Percentiles rank a stretch among this genome's conserved stretches.
These are phyloP conservation scores for Meandrusa payeni DNA, from an alignment of 2,888 invertebrate genomes.

Conservation along the genomic window DNA sequence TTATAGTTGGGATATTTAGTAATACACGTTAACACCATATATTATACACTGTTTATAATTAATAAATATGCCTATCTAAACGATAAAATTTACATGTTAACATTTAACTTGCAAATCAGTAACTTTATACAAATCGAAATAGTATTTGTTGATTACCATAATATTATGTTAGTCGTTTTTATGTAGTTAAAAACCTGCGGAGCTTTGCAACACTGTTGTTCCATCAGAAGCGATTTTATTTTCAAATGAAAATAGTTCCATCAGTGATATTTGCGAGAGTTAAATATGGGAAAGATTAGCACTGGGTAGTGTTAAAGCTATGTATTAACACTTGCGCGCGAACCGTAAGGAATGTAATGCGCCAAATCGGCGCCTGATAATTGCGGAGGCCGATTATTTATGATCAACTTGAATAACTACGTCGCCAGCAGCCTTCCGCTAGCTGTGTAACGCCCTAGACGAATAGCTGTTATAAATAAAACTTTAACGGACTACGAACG, in stretches of 20 bases:
- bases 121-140: constrained; percentile 32
- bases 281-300: constrained; percentile 21
- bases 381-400: constrained; percentile 72
- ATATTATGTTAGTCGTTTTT: constrained; percentile 22
- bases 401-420: constrained; percentile 56
- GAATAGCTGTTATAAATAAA: constrained; percentile 39
- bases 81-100: constrained; percentile 45
- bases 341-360: constrained; percentile 52
- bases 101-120: constrained; percentile 41
- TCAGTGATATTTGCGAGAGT: background rate
- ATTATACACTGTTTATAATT: constrained; percentile 38
- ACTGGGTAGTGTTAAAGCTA: constrained; percentile 21
- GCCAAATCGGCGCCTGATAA: constrained; percentile 74
- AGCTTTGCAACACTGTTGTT: constrained; percentile 6
- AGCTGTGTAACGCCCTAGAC: constrained; percentile 43
- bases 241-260: constrained; percentile 11
- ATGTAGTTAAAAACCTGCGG: constrained; percentile 13
- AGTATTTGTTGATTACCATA: constrained; percentile 23
- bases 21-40: constrained; percentile 39
- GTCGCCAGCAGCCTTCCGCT: constrained; percentile 46
- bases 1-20: constrained; percentile 34
- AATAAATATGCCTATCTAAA: constrained; percentile 40
- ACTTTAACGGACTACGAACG: constrained; percentile 27
- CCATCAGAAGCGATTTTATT: constrained; percentile 2
- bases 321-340: constrained; percentile 29